Evolutionary conservation across 2,113 vertebrate genomes (phyloP), one percentile per base, ranked within the genome.

Genomic region (Callipepla squamata): DNA sequence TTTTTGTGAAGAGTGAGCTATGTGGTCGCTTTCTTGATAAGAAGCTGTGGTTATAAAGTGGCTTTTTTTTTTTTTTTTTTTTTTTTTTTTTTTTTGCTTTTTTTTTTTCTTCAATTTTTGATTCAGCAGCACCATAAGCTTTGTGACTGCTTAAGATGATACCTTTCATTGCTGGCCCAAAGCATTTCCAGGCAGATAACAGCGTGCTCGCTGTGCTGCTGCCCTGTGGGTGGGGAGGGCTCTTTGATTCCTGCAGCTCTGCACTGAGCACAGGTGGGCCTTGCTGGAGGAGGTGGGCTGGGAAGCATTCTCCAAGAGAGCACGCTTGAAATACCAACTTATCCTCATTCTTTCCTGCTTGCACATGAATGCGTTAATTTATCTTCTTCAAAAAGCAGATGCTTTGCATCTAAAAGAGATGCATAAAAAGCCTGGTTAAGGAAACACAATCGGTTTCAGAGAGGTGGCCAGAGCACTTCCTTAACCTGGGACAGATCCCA

Each of bases 281-380:
- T 22, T 26, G 51, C 10, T 7, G 4, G 47, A 48, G 28, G n/a
- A 74, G 23, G 15, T 11, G 11, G 53, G 14, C n/a, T 42, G 40
- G 76, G 47, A 38, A 34, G 40, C 4, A 1, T 34, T 6, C 78
- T 70, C 28, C 63, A 17, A 51, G 38, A 38, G 8, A 72, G 32
- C 50, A 17, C 12, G 1, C 38, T 34, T 20, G 45, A 48, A 47
- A 22, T 1, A 4, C 30, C 32, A 28, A 3, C 8, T 28, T 7
- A 25, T 13, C 26, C 16, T 47, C 5, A 58, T 16, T 34, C 67
- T 47, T 12, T 17, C 30, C 22, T n/a, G 25, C 53, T 59, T 20
- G 62, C 45, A 5, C 17, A 9, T 0, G 1, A 18, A 58, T 1
- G 5, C 23, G 22, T 17, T 30, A 4, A 4, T 15, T 61, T 23